These are phyloP conservation scores for Cryptotis parvus DNA, from an alignment of 2,113 vertebrate genomes.

Conservation along the genomic window DNA sequence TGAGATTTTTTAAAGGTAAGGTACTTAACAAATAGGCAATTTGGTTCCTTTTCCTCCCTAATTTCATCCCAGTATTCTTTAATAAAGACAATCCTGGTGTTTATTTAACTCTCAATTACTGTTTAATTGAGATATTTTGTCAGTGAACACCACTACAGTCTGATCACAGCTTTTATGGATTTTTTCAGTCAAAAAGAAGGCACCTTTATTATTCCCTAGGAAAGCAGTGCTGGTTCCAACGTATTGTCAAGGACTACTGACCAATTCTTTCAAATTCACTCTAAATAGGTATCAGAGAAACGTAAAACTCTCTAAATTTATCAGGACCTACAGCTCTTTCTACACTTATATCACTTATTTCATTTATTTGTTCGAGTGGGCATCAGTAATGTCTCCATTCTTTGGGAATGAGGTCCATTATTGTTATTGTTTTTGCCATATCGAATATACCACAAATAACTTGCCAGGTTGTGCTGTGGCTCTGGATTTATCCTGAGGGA, in stretches of 20 bases:
- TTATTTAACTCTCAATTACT: not conserved
- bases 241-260: constrained; percentile 30
- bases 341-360: too few species aligned
- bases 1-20: too few species aligned
- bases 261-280: constrained; percentile 24
- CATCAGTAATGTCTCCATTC: too few species aligned
- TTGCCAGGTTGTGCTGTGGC: too few species aligned
- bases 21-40: too few species aligned
- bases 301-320: not conserved
- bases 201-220: not conserved
- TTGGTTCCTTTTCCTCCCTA: too few species aligned
- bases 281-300: not conserved
- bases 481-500: too few species aligned
- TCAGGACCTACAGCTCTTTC: not conserved
- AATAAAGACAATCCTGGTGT: not conserved
- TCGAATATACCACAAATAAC: too few species aligned
- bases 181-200: constrained; percentile 10
- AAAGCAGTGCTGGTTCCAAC: constrained; percentile 21
- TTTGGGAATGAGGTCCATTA: too few species aligned
- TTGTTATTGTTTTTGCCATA: too few species aligned
- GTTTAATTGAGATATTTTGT: not conserved
- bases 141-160: not conserved
- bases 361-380: too few species aligned
- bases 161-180: not conserved
- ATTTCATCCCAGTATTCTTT: not conserved